Base-by-base conservation (phyloP, 2,888 invertebrate genomes). In the Oegoconia quadripuncta region DNA sequence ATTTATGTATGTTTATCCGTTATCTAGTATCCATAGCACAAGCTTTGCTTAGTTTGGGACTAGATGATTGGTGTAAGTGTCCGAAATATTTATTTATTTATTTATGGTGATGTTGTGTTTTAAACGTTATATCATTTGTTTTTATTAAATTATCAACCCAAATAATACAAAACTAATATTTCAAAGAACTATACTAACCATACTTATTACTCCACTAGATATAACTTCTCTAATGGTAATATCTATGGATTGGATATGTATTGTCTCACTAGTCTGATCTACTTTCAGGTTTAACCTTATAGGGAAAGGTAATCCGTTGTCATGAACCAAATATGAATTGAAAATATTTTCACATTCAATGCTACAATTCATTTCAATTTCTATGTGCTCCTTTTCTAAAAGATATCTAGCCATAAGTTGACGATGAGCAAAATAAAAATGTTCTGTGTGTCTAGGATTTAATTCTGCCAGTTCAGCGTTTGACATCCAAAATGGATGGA, bases 401-500 rank as follows among this genome's bases (percentile, higher is more conserved):
- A 61, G 45, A 40, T 75, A 77, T 33, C 86, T 66, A 1, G 84
- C 73, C 30, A 73, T 44, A 7, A 87, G 55, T 39, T 86, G 81
- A 43, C 76, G 78, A 46, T 86, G 82, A 9, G 54, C 59, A 25
- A 65, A 82, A 41, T 79, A 82, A 51, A 75, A 81, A 48, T 76
- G 69, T 47, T 86, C 84, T 13, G 77, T 75, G 35, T 77, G 75
- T 54, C 70, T 71, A 9, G 72, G 52, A 55, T 81, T 75, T 1
- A 65, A 44, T 38, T 65, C 57, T 39, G 77, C 74, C 4, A 84
- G 61, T 48, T 88, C 86, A 18, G 83, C 74, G 40, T 82, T 79
- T 4, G 76, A 71, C 80, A 91, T 78, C 90, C 90, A 91, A 65
- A 87, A 90, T 1, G 91, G 91, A 54, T 81, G 87, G 42, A 89